Evolutionary conservation across 2,888 invertebrate genomes (phyloP).

Genomic region (Ephialtes manifestator): DNA sequence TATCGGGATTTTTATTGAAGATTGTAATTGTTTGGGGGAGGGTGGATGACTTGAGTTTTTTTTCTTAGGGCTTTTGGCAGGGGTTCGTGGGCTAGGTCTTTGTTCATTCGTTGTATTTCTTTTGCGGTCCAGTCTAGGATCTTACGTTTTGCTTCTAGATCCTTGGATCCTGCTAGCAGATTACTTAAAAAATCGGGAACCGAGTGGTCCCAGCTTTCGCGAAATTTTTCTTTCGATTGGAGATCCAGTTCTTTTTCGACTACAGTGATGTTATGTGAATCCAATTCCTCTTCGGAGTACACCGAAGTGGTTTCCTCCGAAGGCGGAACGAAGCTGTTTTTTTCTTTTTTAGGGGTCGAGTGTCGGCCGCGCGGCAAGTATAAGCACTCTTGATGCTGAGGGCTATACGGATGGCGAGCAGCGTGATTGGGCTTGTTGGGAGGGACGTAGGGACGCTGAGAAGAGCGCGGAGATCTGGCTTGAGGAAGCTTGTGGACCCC

Average conservation of each 20-base stretch:
- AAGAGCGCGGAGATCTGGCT: no score
- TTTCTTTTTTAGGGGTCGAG: conserved; percentile 5
- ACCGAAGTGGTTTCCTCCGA: no score
- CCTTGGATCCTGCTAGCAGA: not conserved
- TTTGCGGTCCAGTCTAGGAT: conserved; percentile 6
- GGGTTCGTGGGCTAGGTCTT: not conserved
- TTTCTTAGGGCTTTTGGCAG: not conserved
- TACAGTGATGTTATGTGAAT: not conserved
- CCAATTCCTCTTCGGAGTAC: no score
- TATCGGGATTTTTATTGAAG: no score
- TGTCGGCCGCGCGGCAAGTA: not conserved
- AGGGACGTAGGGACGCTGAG: no score
- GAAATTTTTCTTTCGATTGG: not conserved
- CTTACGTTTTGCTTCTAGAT: not conserved
- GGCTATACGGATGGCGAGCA: not conserved
- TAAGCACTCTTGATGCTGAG: conserved; percentile 12
- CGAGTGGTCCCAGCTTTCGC: conserved; percentile 6
- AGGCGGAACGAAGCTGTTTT: not conserved
- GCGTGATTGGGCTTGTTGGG: no score
- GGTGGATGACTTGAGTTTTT: conserved; percentile 1
- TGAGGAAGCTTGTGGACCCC: no score
- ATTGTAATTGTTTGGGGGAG: conserved; percentile 1
- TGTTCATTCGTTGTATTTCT: not conserved
- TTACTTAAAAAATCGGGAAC: not conserved
- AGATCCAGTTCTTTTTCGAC: no score